Evolutionary conservation across 2,888 invertebrate species (phyloP).

Genomic region (Eupithecia exiguata): DNA sequence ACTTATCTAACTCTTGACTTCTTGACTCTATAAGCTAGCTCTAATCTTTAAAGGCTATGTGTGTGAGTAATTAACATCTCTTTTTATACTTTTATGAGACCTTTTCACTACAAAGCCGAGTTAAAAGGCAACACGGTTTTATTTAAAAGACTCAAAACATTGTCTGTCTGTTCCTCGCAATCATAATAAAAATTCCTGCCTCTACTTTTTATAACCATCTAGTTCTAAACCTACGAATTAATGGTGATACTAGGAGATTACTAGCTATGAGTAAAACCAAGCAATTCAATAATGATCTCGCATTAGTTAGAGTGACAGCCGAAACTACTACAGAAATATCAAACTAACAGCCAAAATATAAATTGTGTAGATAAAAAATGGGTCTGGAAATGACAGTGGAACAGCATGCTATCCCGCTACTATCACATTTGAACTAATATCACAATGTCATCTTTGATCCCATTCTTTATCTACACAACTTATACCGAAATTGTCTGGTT

Average conservation of each 20-base stretch:
- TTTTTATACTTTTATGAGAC: background rate
- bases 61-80: background rate
- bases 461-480: background rate
- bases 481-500: background rate
- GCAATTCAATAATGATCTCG: background rate
- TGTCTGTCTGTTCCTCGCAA: background rate
- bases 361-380: background rate
- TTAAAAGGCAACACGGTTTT: background rate
- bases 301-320: background rate
- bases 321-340: background rate
- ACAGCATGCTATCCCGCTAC: background rate
- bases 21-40: background rate
- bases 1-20: background rate
- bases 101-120: background rate
- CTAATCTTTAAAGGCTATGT: background rate
- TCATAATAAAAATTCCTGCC: background rate
- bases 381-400: background rate
- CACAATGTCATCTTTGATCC: background rate
- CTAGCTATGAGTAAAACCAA: background rate
- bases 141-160: background rate
- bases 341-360: background rate
- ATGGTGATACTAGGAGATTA: background rate
- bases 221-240: background rate
- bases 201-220: background rate
- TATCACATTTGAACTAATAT: background rate